Evolutionary conservation across 2,797 vertebrate genomes (phyloP).

Genomic region (Phataginus tricuspis): DNA sequence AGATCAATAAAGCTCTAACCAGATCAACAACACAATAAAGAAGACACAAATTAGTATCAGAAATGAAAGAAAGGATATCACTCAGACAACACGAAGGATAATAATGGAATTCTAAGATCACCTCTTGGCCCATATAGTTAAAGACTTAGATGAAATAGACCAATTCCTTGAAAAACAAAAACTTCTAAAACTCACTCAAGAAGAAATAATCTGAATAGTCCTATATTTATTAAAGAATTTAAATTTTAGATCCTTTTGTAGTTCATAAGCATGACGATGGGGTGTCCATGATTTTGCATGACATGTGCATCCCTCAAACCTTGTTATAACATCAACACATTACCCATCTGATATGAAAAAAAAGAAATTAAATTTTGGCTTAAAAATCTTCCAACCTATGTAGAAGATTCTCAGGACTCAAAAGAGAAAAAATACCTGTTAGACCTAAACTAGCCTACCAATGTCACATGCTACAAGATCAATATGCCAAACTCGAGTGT

Average conservation of each 20-base stretch:
- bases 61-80: background rate
- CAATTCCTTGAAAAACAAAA: background rate
- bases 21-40: background rate
- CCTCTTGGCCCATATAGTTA: background rate
- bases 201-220: background rate
- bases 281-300: too few species aligned
- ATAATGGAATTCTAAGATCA: background rate
- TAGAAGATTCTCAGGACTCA: background rate
- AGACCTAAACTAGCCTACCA: background rate
- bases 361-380: background rate
- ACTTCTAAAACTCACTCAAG: background rate
- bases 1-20: background rate
- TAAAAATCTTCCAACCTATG: background rate
- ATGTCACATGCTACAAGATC: background rate
- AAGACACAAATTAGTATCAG: background rate
- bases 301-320: too few species aligned
- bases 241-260: background rate
- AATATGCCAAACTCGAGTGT: background rate
- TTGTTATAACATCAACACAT: too few species aligned
- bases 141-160: background rate
- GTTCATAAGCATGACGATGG: too few species aligned
- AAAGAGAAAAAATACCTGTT: background rate
- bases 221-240: background rate
- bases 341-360: too few species aligned
- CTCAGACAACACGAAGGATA: background rate